Evolutionary conservation across 2,797 vertebrate genomes (phyloP), one percentile per base, ranked within the genome.

Genomic region (Etheostoma perlongum): DNA sequence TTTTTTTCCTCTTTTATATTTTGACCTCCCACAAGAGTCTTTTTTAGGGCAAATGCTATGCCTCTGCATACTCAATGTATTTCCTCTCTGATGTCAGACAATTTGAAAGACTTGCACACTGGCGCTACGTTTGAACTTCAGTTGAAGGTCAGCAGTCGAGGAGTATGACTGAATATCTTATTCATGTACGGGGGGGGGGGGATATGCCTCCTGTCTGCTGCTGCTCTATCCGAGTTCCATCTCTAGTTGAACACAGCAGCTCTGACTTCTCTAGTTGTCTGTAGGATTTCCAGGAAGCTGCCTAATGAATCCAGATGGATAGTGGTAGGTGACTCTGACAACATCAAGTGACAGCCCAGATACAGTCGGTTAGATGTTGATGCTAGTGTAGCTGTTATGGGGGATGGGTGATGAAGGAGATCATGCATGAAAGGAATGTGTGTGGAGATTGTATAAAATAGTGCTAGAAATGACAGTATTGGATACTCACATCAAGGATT

Each of bases 231-330:
- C 8, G 1, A 58, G 79, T 74, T 76, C 58, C 55, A 63, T 80
- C 61, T 69, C 64, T 67, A 5, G 57, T 78, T 66, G 30, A 73
- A 61, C 67, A 67, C 63, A 46, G 59, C 46, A 47, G 69, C 72
- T 78, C 57, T 76, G 72, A 82, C 83, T 80, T 71, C 53, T 52
- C 36, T 66, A 14, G 52, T 36, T 74, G 44, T 79, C 79, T 85
- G 76, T 73, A 66, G 64, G 76, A 68, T 84, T 82, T 85, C 65
- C 73, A 76, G 71, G 60, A 86, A 85, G 69, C 82, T 79, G 76
- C 72, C 74, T 67, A 71, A 76, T 80, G 71, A 84, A 83, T 81
- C 76, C 76, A 88, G 81, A 84, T 74, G 76, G 88, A 85, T 51
- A 74, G 73, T 23, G 67, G 82, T 80, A 63, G 83, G 63, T 88